Base-by-base conservation (phyloP, 2,888 invertebrate species). In the Apotomis turbidana region DNA sequence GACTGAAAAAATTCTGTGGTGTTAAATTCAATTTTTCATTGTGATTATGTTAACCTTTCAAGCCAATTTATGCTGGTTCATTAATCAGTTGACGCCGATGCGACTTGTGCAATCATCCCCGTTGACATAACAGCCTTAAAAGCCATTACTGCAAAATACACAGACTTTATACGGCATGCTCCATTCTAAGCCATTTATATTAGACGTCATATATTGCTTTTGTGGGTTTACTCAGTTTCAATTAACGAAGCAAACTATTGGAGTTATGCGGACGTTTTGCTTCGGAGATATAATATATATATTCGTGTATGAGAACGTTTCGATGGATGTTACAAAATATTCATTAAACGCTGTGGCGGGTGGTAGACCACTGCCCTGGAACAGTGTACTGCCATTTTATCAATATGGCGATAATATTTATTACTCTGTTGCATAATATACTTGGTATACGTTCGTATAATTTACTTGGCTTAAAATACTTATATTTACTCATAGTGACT, bases 121-220 rank as follows among this genome's bases (percentile, higher is more conserved):
- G 68, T 68, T 72, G 52, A 44, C 63, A 57, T 46, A 62, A 58
- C 52, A 38, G 61, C 67, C 52, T 68, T 76, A 73, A 66, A 71
- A 78, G 75, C 80, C 78, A 83, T 81, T 83, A 82, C 74, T 77
- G 78, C 78, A 78, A 76, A 79, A 78, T 80, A 82, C 83, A 85
- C 86, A 86, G 78, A 76, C 80, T 80, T 81, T 79, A 77, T 76
- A 76, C 76, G 76, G 77, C 78, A 75, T 76, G 75, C 78, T 77
- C 71, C 73, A 77, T 75, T 60, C 62, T 73, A 68, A 79, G 74
- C 78, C 80, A 81, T 84, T 85, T 85, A 82, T 85, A 81, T 83
- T 82, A 84, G 83, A 83, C 80, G 80, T 85, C 85, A 86, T 87
- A 87, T 86, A 87, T 87, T 85, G 87, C 80, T 81, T 82, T 79